A percentile compares a stretch with the other conserved stretches of the same genome.
Conservation (phyloP, 2,113 vertebrate genomes). For the Formicarius rufipectus region DNA sequence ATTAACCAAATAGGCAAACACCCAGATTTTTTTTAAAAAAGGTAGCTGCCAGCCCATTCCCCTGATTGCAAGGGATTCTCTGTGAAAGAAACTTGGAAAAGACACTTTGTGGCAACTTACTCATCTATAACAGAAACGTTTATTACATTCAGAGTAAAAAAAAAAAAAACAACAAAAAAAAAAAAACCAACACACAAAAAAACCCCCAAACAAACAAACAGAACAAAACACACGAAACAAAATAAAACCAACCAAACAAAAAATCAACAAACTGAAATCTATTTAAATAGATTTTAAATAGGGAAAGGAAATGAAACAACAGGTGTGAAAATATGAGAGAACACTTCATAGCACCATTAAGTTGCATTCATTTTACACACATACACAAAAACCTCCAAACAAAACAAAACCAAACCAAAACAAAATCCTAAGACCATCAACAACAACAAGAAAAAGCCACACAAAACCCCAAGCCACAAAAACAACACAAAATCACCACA, state of each 20-base stretch:
- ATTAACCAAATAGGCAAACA: not conserved
- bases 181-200: not conserved
- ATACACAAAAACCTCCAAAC: too few species aligned
- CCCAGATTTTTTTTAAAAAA: not conserved
- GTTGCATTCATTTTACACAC: not conserved
- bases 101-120: not conserved
- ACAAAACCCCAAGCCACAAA: too few species aligned
- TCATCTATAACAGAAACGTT: not conserved
- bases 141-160: too few species aligned
- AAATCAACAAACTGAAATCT: not conserved
- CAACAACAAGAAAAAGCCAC: not conserved
- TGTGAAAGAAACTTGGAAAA: not conserved
- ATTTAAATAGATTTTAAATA: too few species aligned
- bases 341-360: not conserved
- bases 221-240: too few species aligned
- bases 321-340: not conserved
- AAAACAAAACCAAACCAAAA: too few species aligned
- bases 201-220: too few species aligned
- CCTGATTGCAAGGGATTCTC: not conserved
- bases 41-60: not conserved
- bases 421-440: too few species aligned
- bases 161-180: not conserved
- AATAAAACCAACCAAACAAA: not conserved
- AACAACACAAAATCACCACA: too few species aligned
- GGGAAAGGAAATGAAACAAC: not conserved